Evolutionary conservation across 2,113 vertebrate species (phyloP).

Genomic region (Menidia beryllina): DNA sequence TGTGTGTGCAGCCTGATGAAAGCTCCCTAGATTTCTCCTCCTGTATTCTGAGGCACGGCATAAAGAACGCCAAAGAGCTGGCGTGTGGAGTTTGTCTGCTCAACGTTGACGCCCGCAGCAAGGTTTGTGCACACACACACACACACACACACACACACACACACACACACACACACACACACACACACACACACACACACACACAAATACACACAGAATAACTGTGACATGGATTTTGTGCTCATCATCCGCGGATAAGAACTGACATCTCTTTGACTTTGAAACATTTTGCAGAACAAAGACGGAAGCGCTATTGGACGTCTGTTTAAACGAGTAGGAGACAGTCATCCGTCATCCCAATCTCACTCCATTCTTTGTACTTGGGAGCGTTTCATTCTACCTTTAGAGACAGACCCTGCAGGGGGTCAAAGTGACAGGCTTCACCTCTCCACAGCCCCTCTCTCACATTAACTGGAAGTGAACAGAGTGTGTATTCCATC

Average conservation of each 20-base stretch:
- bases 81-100: conserved; percentile 98
- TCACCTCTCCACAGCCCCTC: conserved; percentile 36
- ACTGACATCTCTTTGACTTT: conserved; percentile 82
- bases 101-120: conserved; percentile 95
- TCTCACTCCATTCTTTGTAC: conserved; percentile 48
- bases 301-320: conserved; percentile 91
- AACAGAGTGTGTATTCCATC: too few species aligned
- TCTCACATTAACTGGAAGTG: too few species aligned
- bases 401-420: conserved; percentile 10
- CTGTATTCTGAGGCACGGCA: conserved; percentile 94
- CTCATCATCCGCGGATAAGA: conserved; percentile 26
- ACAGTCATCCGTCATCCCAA: conserved; percentile 54
- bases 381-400: conserved; percentile 41
- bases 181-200: too few species aligned
- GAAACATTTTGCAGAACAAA: conserved; percentile 90
- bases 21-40: conserved; percentile 97
- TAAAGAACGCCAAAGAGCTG: conserved; percentile 95
- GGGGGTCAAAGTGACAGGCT: conserved; percentile 75
- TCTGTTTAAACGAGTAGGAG: conserved; percentile 95
- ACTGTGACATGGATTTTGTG: conserved; percentile 21
- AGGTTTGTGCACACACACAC: conserved; percentile 80
- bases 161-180: too few species aligned
- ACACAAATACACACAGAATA: too few species aligned
- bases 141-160: conserved; percentile 1
- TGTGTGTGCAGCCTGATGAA: conserved; percentile 89